Percentiles rank a stretch among this genome's conserved stretches.
These are phyloP conservation scores for Nomada fabriciana DNA, from an alignment of 2,888 invertebrate genomes.

Conservation along the genomic window DNA sequence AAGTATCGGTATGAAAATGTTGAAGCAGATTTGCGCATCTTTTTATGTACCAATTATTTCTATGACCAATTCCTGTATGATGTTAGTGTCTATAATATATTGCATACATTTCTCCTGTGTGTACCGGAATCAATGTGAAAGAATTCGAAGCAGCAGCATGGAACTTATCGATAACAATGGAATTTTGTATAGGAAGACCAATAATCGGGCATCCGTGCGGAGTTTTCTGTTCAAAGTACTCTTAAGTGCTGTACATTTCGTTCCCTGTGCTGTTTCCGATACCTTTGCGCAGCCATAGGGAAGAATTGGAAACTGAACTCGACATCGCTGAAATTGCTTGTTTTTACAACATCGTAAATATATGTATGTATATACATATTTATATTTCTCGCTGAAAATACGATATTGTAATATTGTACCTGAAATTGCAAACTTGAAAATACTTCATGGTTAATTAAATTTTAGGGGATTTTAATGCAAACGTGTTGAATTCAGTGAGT, in stretches of 20 bases:
- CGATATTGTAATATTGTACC: no score
- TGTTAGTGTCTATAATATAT: no score
- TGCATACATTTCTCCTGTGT: no score
- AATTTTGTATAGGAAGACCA: neutral
- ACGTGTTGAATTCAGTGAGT: no score
- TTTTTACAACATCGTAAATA: neutral
- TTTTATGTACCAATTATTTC: no score
- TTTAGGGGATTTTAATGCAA: no score
- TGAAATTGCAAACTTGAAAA: no score
- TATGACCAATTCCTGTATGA: no score
- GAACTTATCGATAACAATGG: neutral
- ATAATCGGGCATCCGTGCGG: slow-evolving; percentile 16
- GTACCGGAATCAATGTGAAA: neutral
- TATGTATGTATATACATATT: neutral
- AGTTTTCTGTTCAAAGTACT: slow-evolving; percentile 1
- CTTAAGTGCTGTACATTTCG: slow-evolving; percentile 42
- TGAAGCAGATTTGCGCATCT: no score
- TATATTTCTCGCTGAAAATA: no score
- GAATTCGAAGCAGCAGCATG: neutral
- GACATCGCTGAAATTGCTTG: neutral
- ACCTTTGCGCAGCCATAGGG: neutral
- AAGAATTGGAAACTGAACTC: slow-evolving; percentile 6
- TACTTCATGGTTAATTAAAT: no score
- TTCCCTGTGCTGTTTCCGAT: slow-evolving; percentile 1
- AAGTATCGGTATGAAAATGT: no score